phyloP scores from a whole-genome alignment of 2,113 vertebrate genomes.

The Emydocephalus ijimae region DNA sequence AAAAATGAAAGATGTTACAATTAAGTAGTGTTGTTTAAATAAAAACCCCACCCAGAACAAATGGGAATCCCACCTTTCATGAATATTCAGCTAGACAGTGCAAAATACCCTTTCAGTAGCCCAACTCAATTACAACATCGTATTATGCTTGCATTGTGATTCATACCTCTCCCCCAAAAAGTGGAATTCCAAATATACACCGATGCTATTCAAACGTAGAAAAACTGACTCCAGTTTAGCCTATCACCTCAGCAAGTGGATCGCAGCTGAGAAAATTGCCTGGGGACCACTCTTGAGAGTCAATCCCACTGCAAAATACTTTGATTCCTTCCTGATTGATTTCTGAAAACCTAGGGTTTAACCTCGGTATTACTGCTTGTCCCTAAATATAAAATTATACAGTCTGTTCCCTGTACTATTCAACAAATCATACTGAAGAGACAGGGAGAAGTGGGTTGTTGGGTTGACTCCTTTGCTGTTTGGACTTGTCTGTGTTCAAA shows the following conservation, averaged over 20 bases:
- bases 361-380: slow-evolving; percentile 21
- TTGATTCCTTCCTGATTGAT: slow-evolving; percentile 34
- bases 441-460: slow-evolving; percentile 59
- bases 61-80: neutral
- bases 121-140: neutral
- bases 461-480: slow-evolving; percentile 61
- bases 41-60: neutral
- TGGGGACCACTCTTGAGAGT: slow-evolving; percentile 45
- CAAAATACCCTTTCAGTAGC: slow-evolving; percentile 14
- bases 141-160: neutral
- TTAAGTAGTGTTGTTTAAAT: slow-evolving; percentile 21
- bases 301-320: slow-evolving; percentile 20
- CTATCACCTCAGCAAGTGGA: slow-evolving; percentile 46
- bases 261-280: slow-evolving; percentile 56
- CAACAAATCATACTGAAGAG: slow-evolving; percentile 60
- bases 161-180: neutral
- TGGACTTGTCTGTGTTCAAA: slow-evolving; percentile 51
- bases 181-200: slow-evolving; percentile 43
- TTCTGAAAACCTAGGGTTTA: slow-evolving; percentile 14
- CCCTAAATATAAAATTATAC: slow-evolving; percentile 24
- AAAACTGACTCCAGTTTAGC: slow-evolving; percentile 42
- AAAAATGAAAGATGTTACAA: neutral
- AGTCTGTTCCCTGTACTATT: slow-evolving; percentile 41
- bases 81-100: neutral
- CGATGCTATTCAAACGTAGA: slow-evolving; percentile 38